Conservation (phyloP, 2,113 vertebrate species). For the Centrocercus urophasianus region DNA sequence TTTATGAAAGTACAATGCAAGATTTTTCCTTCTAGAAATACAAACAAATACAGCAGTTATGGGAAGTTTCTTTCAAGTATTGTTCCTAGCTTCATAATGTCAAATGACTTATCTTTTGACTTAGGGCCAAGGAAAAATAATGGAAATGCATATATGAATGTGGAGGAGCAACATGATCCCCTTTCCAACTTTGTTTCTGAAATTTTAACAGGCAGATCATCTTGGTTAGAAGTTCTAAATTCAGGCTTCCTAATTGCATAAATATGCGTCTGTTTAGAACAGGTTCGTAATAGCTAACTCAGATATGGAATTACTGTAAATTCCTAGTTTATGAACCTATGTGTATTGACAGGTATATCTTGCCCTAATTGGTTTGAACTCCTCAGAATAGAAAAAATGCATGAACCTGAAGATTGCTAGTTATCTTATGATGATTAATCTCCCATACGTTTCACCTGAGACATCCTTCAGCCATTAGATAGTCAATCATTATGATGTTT, state of each 20-base stretch:
- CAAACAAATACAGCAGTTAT: neutral
- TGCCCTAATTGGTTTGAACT: neutral
- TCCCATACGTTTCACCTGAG: neutral
- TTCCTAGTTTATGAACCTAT: neutral
- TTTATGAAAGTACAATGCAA: neutral
- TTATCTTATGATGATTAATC: neutral
- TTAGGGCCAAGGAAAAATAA: neutral
- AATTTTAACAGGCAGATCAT: neutral
- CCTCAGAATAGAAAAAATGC: neutral
- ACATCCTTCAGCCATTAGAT: neutral
- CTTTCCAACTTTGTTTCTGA: neutral
- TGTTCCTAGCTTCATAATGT: neutral
- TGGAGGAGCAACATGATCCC: neutral
- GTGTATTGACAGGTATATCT: neutral
- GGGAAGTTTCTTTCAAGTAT: neutral
- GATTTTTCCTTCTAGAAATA: neutral
- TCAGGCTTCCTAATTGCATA: neutral
- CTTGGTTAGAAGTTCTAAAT: neutral
- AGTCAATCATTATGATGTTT: neutral
- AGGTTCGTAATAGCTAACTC: neutral
- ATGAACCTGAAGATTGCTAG: neutral
- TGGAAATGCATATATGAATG: neutral
- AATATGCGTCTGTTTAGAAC: neutral
- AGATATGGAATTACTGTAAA: neutral
- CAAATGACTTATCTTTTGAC: neutral